These are phyloP conservation scores for Cheirogaleus medius DNA, from an alignment of 2,113 vertebrate species.

Conservation along the genomic window DNA sequence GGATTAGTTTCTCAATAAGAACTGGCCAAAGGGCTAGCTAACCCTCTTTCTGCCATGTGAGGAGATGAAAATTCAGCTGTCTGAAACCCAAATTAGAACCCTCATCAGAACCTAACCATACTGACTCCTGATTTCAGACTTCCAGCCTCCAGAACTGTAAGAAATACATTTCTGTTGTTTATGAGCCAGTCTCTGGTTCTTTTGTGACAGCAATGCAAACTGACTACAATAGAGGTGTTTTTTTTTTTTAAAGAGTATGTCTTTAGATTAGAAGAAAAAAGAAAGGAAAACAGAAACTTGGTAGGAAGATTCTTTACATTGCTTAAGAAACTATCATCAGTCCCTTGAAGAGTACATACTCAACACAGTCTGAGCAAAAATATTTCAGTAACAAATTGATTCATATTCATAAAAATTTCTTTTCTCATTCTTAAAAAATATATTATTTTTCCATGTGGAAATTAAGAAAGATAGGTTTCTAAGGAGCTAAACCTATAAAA, in stretches of 20 bases:
- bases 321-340: background rate
- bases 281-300: background rate
- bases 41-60: background rate
- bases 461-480: background rate
- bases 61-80: background rate
- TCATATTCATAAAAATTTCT: background rate
- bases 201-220: background rate
- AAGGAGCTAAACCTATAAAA: background rate
- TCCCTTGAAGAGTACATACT: background rate
- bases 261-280: background rate
- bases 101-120: background rate
- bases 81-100: background rate
- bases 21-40: accelerated
- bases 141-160: background rate
- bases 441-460: background rate
- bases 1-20: background rate
- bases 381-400: background rate
- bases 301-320: background rate
- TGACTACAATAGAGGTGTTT: background rate
- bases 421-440: background rate
- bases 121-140: background rate
- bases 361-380: background rate
- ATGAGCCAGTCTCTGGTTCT: background rate
- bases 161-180: background rate
- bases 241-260: background rate